Conservation (phyloP, 2,888 invertebrate genomes). For the Cosmopolites sordidus region DNA sequence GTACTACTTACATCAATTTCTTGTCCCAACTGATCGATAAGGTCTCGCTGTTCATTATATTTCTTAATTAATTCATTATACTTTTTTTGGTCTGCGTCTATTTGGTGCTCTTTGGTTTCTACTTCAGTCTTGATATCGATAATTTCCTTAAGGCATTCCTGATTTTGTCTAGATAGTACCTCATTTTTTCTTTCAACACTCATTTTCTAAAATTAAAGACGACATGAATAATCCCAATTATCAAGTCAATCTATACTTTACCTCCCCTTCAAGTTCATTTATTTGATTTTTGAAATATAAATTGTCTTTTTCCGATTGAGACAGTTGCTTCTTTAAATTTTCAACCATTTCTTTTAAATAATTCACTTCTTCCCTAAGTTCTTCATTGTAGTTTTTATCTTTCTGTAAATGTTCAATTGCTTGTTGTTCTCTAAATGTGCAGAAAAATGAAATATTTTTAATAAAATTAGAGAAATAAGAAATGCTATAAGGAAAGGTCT, state of each 20-base stretch:
- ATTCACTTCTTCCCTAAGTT: slow-evolving; percentile 32
- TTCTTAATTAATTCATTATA: slow-evolving; percentile 31
- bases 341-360: slow-evolving; percentile 31
- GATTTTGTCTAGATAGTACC: slow-evolving; percentile 27
- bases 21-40: slow-evolving; percentile 31
- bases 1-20: slow-evolving; percentile 33
- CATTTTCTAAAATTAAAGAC: slow-evolving; percentile 32
- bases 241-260: slow-evolving; percentile 12
- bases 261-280: slow-evolving; percentile 31
- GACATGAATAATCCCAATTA: background rate
- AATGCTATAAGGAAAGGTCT: too few relatives aligned
- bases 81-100: slow-evolving; percentile 28
- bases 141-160: slow-evolving; percentile 29
- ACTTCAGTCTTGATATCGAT: slow-evolving; percentile 31
- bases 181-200: slow-evolving; percentile 31
- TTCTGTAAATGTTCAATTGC: slow-evolving; percentile 32
- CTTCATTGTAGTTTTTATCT: slow-evolving; percentile 32
- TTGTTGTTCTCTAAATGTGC: slow-evolving; percentile 35
- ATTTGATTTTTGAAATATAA: slow-evolving; percentile 22
- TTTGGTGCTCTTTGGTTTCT: slow-evolving; percentile 33
- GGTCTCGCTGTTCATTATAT: slow-evolving; percentile 30
- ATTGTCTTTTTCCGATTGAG: slow-evolving; percentile 33
- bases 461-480: too few relatives aligned
- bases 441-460: slow-evolving; percentile 1
- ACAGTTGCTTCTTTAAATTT: slow-evolving; percentile 31